phyloP scores from a whole-genome alignment of 2,888 invertebrate genomes.

The Netelia melanura region DNA sequence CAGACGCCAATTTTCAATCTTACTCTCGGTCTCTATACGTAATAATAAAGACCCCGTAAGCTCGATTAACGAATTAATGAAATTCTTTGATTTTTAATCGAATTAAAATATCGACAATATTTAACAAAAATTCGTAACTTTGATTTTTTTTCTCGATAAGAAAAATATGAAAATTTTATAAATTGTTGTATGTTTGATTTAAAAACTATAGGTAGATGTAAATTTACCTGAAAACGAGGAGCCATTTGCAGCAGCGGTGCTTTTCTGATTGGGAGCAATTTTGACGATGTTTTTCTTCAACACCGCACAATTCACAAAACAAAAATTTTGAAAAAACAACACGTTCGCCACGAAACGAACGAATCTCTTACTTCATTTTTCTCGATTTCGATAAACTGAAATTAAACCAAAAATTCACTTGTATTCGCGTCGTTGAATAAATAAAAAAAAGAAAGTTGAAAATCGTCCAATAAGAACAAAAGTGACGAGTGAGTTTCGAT shows the following conservation, averaged over 20 bases:
- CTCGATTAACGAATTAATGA: no score
- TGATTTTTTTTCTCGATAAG: no score
- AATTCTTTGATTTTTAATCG: no score
- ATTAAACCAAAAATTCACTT: neutral
- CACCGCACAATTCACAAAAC: slow-evolving; percentile 61
- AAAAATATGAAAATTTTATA: no score
- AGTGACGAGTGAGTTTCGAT: no score
- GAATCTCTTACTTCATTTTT: neutral
- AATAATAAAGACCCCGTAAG: no score
- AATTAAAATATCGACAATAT: no score
- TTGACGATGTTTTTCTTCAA: slow-evolving; percentile 68
- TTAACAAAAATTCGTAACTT: no score
- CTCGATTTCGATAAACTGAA: neutral
- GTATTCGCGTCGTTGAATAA: no score
- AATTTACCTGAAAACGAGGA: slow-evolving; percentile 76
- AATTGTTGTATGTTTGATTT: no score
- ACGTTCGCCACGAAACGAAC: slow-evolving; percentile 19
- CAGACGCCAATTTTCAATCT: slow-evolving; percentile 17
- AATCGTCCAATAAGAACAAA: no score
- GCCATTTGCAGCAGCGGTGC: slow-evolving; percentile 72
- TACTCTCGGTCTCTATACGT: slow-evolving; percentile 2
- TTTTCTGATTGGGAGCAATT: slow-evolving; percentile 78
- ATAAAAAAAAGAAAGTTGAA: no score
- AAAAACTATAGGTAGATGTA: neutral
- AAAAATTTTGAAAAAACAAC: slow-evolving; percentile 44